Evolutionary conservation across 1,140 invertebrate genomes (phyloP).

Genomic region (Sinella curviseta): DNA sequence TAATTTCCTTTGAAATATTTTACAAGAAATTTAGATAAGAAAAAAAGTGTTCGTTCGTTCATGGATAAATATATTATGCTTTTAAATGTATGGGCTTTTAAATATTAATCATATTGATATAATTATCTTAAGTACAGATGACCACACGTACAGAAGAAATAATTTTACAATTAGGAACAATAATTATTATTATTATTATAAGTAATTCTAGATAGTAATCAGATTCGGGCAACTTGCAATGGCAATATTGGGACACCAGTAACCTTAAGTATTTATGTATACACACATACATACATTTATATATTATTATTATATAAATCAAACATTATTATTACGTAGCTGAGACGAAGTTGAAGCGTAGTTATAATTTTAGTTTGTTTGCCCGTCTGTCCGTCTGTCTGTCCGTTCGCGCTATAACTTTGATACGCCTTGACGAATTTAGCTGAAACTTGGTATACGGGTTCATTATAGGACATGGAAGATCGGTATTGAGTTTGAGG

Average conservation of each 20-base stretch:
- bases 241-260: slow-evolving; percentile 18
- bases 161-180: neutral
- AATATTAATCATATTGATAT: too few relatives aligned
- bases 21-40: neutral
- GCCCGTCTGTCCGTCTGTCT: too few relatives aligned
- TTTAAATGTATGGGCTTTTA: neutral
- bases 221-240: slow-evolving; percentile 19
- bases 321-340: too few relatives aligned
- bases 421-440: too few relatives aligned
- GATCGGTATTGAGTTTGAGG: too few relatives aligned
- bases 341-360: too few relatives aligned
- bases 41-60: neutral
- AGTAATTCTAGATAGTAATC: neutral
- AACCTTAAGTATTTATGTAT: slow-evolving; percentile 9
- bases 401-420: too few relatives aligned
- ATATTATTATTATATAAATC: too few relatives aligned
- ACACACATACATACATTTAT: too few relatives aligned
- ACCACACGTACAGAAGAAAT: neutral
- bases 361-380: too few relatives aligned
- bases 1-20: neutral
- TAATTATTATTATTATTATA: neutral
- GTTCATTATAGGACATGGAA: too few relatives aligned
- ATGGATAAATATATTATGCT: neutral
- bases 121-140: neutral
- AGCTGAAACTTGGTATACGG: too few relatives aligned